phyloP scores from a whole-genome alignment of 37 sponge, comb jelly and placozoan species.

The Oopsacas minuta region DNA sequence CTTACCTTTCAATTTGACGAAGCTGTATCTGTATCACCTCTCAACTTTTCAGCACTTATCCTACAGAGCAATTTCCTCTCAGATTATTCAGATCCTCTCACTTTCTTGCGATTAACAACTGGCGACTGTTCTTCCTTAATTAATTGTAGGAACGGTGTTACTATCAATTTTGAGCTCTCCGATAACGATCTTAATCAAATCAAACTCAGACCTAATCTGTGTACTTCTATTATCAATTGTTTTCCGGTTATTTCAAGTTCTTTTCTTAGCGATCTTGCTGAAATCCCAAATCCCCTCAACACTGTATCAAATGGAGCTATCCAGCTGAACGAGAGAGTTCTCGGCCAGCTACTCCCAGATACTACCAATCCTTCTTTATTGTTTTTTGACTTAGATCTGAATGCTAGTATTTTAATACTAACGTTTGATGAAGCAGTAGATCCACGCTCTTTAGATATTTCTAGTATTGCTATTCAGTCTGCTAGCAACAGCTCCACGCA shows the following conservation, averaged over 20 bases:
- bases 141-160: not conserved
- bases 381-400: slow-evolving; percentile 46
- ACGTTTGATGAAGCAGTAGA: slow-evolving; percentile 60
- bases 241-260: not conserved
- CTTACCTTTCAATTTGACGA: slow-evolving; percentile 47
- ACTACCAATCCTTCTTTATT: slow-evolving; percentile 41
- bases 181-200: slow-evolving; percentile 5
- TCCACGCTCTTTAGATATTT: slow-evolving; percentile 39
- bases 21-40: slow-evolving; percentile 33
- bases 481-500: not conserved
- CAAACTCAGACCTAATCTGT: slow-evolving; percentile 8
- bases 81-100: not conserved
- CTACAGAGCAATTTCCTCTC: slow-evolving; percentile 21
- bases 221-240: slow-evolving; percentile 19
- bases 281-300: not conserved
- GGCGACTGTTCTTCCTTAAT: not conserved
- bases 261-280: not conserved
- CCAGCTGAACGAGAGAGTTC: not conserved
- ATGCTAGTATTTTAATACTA: slow-evolving; percentile 35
- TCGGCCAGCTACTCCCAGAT: slow-evolving; percentile 21
- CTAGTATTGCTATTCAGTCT: slow-evolving; percentile 38
- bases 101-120: not conserved
- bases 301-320: not conserved
- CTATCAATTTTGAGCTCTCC: not conserved
- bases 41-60: slow-evolving; percentile 32